Evolutionary conservation across 2,113 vertebrate genomes (phyloP), one percentile per base, ranked within the genome.

Genomic region (Orcinus orca): DNA sequence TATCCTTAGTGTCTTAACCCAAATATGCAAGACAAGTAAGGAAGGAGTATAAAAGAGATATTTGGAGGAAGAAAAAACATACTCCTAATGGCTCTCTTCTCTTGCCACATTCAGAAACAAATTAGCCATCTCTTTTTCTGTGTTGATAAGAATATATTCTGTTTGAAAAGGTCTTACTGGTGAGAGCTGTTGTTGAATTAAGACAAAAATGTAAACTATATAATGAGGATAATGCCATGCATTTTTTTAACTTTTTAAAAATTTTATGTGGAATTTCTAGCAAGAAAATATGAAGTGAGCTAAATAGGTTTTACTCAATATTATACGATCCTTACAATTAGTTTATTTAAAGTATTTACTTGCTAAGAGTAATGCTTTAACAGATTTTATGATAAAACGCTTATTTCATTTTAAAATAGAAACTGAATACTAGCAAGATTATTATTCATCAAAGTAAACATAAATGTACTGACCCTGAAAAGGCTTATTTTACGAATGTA

Each of bases 391-490:
- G 11, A 86, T 68, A 53, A 91, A 87, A 80, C 70, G 17, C 26
- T 88, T 38, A 76, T 77, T 96, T 92, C n/a, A 90, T 88, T 95
- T 88, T 67, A 44, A 90, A 95, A 67, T 36, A 88, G 60, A 96
- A 84, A 74, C 60, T 62, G 38, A 89, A n/a, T 68, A 81, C 17
- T 68, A 65, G 85, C 18, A n/a, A 41, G 58, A 96, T 93, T 91
- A 71, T 81, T 97, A 92, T 95, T 97, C 29, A 81, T 95, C 6
- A 50, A 81, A 89, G 41, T 82, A 94, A 53, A 53, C 91, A 73
- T 13, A 97, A 97, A 86, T 86, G 80, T 96, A 80, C 38, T 97
- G 94, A 98, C 90, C 92, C 60, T 96, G 97, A 80, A 97, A 67
- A 76, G 5, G 2, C 26, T 73, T 70, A 65, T 50, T 96, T n/a